These are phyloP conservation scores for Rhea americana DNA, from an alignment of 2,113 vertebrate genomes.

Conservation along the genomic window DNA sequence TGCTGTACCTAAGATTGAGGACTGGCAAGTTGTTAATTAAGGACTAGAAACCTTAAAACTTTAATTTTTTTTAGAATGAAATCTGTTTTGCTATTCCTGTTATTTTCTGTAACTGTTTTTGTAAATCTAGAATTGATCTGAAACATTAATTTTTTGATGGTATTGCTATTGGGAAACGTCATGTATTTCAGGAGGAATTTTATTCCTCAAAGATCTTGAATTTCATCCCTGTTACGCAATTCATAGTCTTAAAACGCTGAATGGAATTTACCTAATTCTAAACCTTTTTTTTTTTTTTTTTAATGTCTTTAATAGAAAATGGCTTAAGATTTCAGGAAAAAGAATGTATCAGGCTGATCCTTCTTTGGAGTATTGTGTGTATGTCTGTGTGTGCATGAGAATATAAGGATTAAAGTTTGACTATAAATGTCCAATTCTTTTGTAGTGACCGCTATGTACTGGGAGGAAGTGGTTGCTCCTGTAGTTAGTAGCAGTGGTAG, in stretches of 20 bases:
- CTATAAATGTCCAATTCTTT: neutral
- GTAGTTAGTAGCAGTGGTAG: neutral
- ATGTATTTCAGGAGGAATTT: neutral
- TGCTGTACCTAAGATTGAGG: neutral
- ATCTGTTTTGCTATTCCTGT: neutral
- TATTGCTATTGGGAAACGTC: constrained; percentile 6
- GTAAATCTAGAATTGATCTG: neutral
- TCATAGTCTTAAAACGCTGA: neutral
- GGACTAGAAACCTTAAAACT: neutral
- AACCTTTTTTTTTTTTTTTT: neutral
- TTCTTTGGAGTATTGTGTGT: neutral
- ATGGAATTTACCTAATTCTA: neutral
- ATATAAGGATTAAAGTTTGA: neutral
- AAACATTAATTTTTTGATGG: neutral
- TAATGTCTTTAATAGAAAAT: neutral
- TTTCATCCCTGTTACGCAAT: neutral
- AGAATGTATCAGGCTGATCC: neutral
- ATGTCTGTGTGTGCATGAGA: neutral
- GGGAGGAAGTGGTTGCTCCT: neutral
- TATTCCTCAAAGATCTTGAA: neutral
- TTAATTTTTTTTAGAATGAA: neutral
- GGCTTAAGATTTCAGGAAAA: neutral
- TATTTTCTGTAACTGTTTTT: neutral
- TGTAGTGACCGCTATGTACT: neutral
- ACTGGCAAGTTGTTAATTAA: neutral